Percentiles rank a stretch among this genome's conserved stretches.
Conservation (phyloP, 2,888 invertebrate species). For the Andrena camellia region DNA sequence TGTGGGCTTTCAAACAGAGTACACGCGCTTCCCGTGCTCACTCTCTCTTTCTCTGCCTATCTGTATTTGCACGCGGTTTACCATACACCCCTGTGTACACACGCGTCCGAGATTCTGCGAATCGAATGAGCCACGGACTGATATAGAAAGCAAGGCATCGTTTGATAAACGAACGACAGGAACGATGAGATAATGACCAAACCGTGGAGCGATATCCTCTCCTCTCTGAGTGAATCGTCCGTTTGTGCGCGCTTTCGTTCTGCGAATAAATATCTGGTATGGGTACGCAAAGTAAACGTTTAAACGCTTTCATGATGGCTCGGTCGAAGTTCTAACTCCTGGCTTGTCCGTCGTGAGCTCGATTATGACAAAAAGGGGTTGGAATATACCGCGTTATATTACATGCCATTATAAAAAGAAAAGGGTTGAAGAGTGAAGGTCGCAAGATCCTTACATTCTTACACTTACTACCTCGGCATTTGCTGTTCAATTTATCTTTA, state of each 20-base stretch:
- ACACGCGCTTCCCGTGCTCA: slow-evolving; percentile 20
- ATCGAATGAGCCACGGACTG: slow-evolving; percentile 58
- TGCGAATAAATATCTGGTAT: slow-evolving; percentile 49
- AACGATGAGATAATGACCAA: slow-evolving; percentile 66
- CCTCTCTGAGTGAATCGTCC: slow-evolving; percentile 65
- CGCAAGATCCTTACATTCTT: too few relatives aligned
- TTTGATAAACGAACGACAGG: slow-evolving; percentile 68
- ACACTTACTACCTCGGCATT: too few relatives aligned
- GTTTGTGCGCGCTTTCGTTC: slow-evolving; percentile 53
- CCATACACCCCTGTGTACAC: background rate
- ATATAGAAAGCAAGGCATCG: slow-evolving; percentile 63
- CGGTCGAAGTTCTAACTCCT: background rate
- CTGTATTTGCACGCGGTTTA: background rate
- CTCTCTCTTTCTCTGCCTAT: background rate
- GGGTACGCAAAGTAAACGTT: slow-evolving; percentile 12
- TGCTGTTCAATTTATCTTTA: too few relatives aligned
- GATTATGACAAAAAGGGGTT: too few relatives aligned
- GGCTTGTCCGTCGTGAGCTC: background rate
- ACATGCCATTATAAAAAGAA: too few relatives aligned
- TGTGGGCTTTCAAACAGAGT: slow-evolving; percentile 47
- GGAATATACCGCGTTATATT: too few relatives aligned
- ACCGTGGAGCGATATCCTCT: slow-evolving; percentile 53
- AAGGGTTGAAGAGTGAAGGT: too few relatives aligned
- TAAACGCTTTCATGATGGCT: slow-evolving; percentile 1
- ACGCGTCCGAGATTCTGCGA: slow-evolving; percentile 57